Percentiles rank a stretch among this genome's conserved stretches.
phyloP scores from a whole-genome alignment of 2,888 invertebrate species.

The Spicauda simplicius region DNA sequence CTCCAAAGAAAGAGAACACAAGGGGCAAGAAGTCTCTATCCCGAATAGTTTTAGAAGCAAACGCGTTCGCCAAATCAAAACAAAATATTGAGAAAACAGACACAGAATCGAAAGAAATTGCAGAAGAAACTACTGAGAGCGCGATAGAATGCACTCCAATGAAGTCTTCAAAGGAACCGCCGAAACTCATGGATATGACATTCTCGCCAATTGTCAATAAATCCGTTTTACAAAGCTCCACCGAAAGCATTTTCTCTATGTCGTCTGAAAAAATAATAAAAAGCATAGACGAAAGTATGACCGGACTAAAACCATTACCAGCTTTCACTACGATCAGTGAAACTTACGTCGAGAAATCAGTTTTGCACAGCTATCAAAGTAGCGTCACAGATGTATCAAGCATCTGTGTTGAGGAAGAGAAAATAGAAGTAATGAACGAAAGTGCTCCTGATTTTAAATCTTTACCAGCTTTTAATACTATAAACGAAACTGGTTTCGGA shows the following conservation, averaged over 20 bases:
- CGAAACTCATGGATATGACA: conserved; percentile 68
- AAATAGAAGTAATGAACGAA: conserved; percentile 35
- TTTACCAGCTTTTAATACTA: conserved; percentile 57
- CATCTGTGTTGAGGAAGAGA: conserved; percentile 52
- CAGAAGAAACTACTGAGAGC: conserved; percentile 52
- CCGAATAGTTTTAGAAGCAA: conserved; percentile 74
- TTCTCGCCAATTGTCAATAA: conserved; percentile 75
- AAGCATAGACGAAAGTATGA: conserved; percentile 47
- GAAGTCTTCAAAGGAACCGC: conserved; percentile 60
- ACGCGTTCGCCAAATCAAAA: conserved; percentile 72
- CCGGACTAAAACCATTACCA: conserved; percentile 55
- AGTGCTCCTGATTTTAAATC: conserved; percentile 48
- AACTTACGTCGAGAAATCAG: conserved; percentile 62
- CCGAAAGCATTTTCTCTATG: conserved; percentile 58
- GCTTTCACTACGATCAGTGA: conserved; percentile 64
- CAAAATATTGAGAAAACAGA: conserved; percentile 55
- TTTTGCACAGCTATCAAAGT: conserved; percentile 68
- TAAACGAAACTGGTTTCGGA: conserved; percentile 60
- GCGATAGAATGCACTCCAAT: conserved; percentile 71
- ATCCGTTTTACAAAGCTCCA: conserved; percentile 68
- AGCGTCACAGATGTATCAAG: conserved; percentile 56
- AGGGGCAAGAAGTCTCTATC: conserved; percentile 69
- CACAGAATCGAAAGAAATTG: conserved; percentile 41
- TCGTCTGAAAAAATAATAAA: conserved; percentile 52
- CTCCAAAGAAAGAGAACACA: conserved; percentile 63